Evolutionary conservation across 2,797 vertebrate species (phyloP).

Genomic region (Poecilia velifera): DNA sequence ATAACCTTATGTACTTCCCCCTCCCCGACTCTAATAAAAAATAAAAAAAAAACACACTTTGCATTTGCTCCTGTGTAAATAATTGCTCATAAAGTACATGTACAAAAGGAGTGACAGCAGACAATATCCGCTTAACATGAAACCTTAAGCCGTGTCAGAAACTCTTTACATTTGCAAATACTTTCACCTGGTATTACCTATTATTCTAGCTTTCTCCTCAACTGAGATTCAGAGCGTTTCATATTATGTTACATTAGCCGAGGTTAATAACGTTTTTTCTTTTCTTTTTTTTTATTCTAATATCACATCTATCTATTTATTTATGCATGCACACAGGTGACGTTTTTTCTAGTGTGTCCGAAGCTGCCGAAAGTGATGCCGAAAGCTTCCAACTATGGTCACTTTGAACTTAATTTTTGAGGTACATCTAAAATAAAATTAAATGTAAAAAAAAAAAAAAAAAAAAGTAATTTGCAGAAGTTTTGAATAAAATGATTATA

Average conservation of each 20-base stretch:
- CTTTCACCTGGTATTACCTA: neutral
- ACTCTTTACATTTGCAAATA: neutral
- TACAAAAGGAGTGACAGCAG: constrained; percentile 47
- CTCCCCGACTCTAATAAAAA: neutral
- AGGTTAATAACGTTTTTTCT: neutral
- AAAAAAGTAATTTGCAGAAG: neutral
- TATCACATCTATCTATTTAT: neutral
- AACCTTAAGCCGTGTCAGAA: constrained; percentile 16
- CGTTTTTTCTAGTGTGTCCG: neutral
- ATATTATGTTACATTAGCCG: neutral
- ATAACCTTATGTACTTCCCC: neutral
- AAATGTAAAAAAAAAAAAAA: neutral
- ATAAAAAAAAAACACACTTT: neutral
- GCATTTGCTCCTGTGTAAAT: neutral
- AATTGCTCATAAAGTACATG: constrained; percentile 6
- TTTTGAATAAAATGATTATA: neutral
- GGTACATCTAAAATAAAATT: neutral
- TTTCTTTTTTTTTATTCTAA: neutral
- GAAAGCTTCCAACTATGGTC: neutral
- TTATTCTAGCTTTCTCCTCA: neutral
- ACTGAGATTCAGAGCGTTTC: neutral
- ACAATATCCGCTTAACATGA: constrained; percentile 16
- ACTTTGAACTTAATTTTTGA: neutral
- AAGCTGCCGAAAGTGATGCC: neutral
- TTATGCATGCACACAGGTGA: neutral